Base-by-base conservation (phyloP, 1,140 invertebrate species). In the Tetranychus cinnabarinus region DNA sequence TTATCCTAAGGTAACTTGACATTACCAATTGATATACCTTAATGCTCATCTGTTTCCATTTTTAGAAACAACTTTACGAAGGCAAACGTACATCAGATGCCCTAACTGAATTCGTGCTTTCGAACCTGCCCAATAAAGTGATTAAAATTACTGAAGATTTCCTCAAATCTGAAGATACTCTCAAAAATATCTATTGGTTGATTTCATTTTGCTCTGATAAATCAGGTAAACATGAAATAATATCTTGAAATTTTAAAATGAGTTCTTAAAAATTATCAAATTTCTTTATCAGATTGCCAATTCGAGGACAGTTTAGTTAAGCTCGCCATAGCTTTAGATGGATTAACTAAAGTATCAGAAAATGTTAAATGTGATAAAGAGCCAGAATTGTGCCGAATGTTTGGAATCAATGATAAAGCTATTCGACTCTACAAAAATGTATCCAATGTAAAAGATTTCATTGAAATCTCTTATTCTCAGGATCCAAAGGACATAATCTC, bases 261-360 rank as follows among this genome's bases (percentile, higher is more conserved):
- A 0, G 5, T 5, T 10, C 39, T 6, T 6, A 42, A 5, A 6
- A 42, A 42, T 42, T 42, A 5, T 42, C 39, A 0, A 0, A 42
- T 42, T 42, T 42, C 39, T 42, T 42, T 42, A 5, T 42, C 39
- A 63, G 63, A 60, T 39, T 66, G 65, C 52, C 33, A 61, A 15
- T 47, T 57, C 35, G 48, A 52, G 10, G 58, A 62, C 36, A 62
- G 50, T 46, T 2, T 62, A 23, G 56, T 59, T n/a, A 64, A 62
- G 37, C 35, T 66, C 3, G 33, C 57, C 31, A 23, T 64, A 12
- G 63, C 60, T 48, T 37, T 66, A 45, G 74, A 77, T 66, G 76
- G 77, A 48, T 67, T 82, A 35, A 73, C 80, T 0, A 73, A 76
- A 64, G 76, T 82, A 59, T 79, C 73, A 15, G 67, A 71, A 37